Evolutionary conservation across 2,797 vertebrate genomes (phyloP), one percentile per base, ranked within the genome.

Genomic region (Poecilia picta): DNA sequence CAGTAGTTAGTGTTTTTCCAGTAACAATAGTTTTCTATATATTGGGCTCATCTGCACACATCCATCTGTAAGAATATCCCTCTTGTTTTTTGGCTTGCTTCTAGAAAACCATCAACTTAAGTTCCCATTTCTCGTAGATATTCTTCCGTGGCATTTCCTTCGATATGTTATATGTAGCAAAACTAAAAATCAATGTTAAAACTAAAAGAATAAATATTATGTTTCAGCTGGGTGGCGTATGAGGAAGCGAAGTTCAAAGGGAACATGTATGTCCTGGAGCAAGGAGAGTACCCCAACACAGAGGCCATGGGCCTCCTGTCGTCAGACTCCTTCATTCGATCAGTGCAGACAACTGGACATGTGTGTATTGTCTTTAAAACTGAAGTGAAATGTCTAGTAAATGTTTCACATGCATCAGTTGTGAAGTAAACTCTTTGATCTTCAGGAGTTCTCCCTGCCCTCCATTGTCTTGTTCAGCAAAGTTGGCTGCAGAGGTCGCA

Each of bases 191-290:
- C 1, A 33, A 8, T 33, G 16, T 59, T 11, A 71, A 12, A 75
- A 45, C 6, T 51, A 41, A 70, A 57, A 13, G 0, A 64, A 64
- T 8, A 11, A 8, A 28, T 8, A 13, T 12, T 75, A 62, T 89
- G 31, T 87, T 85, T 77, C 89, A 99, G 98, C 89, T 99, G 98
- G 96, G 94, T 98, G 91, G 94, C 93, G 0, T 98, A 97, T 74
- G 97, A 98, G 68, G 93, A 96, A 62, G 93, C 94, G 80, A 93
- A 97, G 78, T 99, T 98, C 73, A 93, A 94, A 0, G 96, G 96
- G 18, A 96, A 97, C 91, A 97, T 98, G 94, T 98, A 97, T 3
- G 96, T 99, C 47, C 87, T 99, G 90, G 98, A 99, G 93, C 97
- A 98, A 93, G 98, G 98, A 80, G 94, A 95, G 46, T 99, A 99